These are phyloP conservation scores for Cyprinodon tularosa DNA, from an alignment of 2,113 vertebrate species.

Conservation along the genomic window DNA sequence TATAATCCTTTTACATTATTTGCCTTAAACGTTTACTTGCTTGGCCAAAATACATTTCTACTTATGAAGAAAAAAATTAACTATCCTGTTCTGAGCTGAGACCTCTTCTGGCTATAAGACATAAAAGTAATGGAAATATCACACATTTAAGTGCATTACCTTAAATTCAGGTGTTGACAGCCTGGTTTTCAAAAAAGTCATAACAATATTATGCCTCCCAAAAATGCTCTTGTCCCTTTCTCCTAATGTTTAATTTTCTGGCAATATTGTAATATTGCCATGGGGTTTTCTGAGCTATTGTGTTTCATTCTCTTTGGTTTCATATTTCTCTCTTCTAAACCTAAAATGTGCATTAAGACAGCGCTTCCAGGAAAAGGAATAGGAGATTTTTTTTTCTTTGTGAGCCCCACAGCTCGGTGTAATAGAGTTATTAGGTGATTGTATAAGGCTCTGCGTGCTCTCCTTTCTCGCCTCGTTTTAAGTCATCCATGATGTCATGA, in stretches of 20 bases:
- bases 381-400: conserved; percentile 62
- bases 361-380: conserved; percentile 80
- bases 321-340: conserved; percentile 83
- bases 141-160: conserved; percentile 79
- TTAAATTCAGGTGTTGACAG: conserved; percentile 80
- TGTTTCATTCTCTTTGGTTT: conserved; percentile 78
- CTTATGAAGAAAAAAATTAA: conserved; percentile 59
- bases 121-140: conserved; percentile 73
- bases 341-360: conserved; percentile 84
- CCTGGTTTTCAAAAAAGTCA: conserved; percentile 47
- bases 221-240: conserved; percentile 76
- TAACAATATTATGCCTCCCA: conserved; percentile 75
- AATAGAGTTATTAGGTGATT: conserved; percentile 86
- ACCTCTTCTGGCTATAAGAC: conserved; percentile 44
- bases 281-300: conserved; percentile 76
- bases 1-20: conserved; percentile 15
- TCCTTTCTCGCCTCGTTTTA: conserved; percentile 76
- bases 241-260: conserved; percentile 83
- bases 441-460: conserved; percentile 79
- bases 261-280: conserved; percentile 79
- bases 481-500: conserved; percentile 81
- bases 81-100: conserved; percentile 34
- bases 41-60: conserved; percentile 55
- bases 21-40: conserved; percentile 28
- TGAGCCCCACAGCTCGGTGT: conserved; percentile 77